Conservation (phyloP, 2,113 vertebrate species). For the Phylloscopus trochiloides region DNA sequence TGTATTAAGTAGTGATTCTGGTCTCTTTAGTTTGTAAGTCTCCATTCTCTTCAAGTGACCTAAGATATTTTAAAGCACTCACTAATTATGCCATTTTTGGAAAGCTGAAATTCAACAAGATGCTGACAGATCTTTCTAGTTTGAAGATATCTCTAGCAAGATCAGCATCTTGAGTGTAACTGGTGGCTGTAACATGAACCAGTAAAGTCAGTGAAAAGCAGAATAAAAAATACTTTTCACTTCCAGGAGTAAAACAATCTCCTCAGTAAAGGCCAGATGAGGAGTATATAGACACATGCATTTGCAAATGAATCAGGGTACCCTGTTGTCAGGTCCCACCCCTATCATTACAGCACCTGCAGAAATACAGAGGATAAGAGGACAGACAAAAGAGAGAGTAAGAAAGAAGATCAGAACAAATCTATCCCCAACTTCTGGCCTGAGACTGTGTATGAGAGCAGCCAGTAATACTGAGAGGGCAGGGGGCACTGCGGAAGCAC, state of each 20-base stretch:
- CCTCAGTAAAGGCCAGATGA: not conserved
- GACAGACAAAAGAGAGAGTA: not conserved
- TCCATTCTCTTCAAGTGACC: not conserved
- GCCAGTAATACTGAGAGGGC: not conserved
- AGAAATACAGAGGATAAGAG: not conserved
- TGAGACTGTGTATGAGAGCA: not conserved
- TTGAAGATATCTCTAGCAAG: not conserved
- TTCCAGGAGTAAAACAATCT: not conserved
- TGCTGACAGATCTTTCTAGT: not conserved
- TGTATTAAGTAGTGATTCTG: not conserved
- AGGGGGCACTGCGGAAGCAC: not conserved
- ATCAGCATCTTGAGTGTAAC: not conserved
- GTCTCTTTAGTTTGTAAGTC: not conserved
- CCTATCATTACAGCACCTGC: not conserved
- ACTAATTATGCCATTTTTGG: not conserved
- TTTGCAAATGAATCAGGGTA: not conserved
- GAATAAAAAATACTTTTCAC: not conserved
- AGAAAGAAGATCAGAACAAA: not conserved
- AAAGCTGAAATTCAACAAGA: not conserved
- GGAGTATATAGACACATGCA: not conserved
- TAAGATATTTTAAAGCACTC: not conserved
- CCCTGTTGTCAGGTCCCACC: not conserved
- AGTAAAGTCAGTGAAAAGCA: not conserved
- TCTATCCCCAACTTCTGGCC: not conserved
- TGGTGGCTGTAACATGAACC: not conserved